Percentiles rank a stretch among this genome's conserved stretches.
These are phyloP conservation scores for Cladorhizidae sp. DNA, from an alignment of 37 sponge, comb jelly and placozoan genomes.

Conservation along the genomic window DNA sequence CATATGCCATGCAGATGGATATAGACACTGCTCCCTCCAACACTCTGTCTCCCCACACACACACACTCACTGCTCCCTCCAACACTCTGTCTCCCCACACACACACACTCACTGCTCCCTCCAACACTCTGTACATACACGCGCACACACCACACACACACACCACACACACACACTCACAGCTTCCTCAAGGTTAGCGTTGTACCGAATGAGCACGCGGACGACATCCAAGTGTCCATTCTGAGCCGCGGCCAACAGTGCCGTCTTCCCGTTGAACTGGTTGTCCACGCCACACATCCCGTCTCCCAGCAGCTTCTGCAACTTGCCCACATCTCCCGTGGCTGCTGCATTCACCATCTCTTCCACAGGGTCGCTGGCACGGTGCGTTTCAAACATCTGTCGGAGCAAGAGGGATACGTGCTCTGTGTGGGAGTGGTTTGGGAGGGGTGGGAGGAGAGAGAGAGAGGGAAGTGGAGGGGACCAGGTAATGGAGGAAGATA, in stretches of 20 bases:
- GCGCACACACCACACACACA: no score
- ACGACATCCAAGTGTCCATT: slow-evolving; percentile 84
- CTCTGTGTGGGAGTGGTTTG: slow-evolving; percentile 11
- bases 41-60: no score
- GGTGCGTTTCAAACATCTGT: slow-evolving; percentile 75
- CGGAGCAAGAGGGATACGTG: slow-evolving; percentile 69
- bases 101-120: no score
- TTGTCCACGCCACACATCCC: slow-evolving; percentile 65
- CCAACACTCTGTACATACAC: no score
- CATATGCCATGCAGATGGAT: no score
- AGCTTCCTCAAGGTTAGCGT: slow-evolving; percentile 85
- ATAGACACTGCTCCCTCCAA: no score
- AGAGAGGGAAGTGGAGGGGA: not conserved
- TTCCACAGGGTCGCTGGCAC: slow-evolving; percentile 60
- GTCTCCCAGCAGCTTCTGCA: slow-evolving; percentile 21
- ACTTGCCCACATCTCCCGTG: slow-evolving; percentile 58
- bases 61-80: no score
- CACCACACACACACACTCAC: slow-evolving; percentile 40
- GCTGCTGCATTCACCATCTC: slow-evolving; percentile 77
- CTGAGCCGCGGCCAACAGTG: slow-evolving; percentile 85
- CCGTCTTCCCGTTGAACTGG: slow-evolving; percentile 66
- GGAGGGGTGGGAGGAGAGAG: slow-evolving; percentile 2
- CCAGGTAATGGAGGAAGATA: not conserved
- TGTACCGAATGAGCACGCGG: slow-evolving; percentile 55
- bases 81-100: no score